Base-by-base conservation (phyloP, 2,113 vertebrate species). In the Morone saxatilis region DNA sequence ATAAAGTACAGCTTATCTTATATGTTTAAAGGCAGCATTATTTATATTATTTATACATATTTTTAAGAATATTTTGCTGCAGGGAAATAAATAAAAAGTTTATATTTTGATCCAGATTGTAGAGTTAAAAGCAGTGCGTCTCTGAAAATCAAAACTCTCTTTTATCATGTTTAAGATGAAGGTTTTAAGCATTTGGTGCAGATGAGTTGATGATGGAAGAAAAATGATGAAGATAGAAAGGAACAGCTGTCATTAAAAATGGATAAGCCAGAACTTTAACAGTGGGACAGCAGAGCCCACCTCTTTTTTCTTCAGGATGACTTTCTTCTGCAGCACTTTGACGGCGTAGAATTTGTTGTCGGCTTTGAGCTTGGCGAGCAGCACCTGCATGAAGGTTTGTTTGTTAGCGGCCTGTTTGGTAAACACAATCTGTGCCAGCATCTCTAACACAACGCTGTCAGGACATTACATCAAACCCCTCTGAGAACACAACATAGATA, bases 251-350 rank as follows among this genome's bases (percentile, higher is more conserved):
- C 9, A 17, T 38, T 17, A 36, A 13, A 65, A 72, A 47, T 45
- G 25, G 14, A 36, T 9, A 50, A 73, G 48, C 47, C 22, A 14
- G 5, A 60, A n/a, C 13, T 43, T 13, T 3, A 57, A 41, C 4
- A 8, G 4, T 50, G 14, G 17, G 16, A 43, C 16, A 10, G 25
- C 22, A 22, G 48, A 61, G 47, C 92, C 75, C 93, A 99, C 98
- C 97, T 99, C 98, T 87, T 99, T 98, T 76, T 97, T 97, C 96
- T 99, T 99, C 65, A 99, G 94, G 72, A 99, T 97, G 45, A 97
- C 96, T 93, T 99, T 99, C 94, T 99, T 99, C 92, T 99, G 97
- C 84, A 99, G 94, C 85, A 99, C 98, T 91, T 99, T 99, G 63
- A 99, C 96, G 0, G 98, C 98, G 1, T 99, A 99, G 90, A 98